Base-by-base conservation (phyloP, 2,113 vertebrate genomes). In the Rhinichthys klamathensis region DNA sequence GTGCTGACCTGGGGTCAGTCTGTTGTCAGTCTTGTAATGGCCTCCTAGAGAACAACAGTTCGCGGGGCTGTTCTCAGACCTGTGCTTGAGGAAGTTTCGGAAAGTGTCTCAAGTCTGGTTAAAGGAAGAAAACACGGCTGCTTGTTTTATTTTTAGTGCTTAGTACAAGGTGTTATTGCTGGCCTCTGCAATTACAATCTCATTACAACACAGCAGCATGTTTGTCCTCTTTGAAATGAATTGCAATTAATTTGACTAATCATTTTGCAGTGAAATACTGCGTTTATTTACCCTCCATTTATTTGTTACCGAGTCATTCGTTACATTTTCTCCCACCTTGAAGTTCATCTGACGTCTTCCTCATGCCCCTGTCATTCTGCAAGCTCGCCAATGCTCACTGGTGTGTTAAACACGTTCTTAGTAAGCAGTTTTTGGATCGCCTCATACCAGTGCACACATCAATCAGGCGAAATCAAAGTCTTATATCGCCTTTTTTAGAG, bases 141-240 rank as follows among this genome's bases (percentile, higher is more conserved):
- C 41, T 18, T 80, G 35, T 25, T 81, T 21, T 30, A 18, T 80
- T 80, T 65, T 51, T 76, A 32, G 27, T 32, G 27, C 63, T 81
- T 41, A 9, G 41, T 30, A 51, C 10, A 69, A 49, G 38, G 78
- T 30, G n/a, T 63, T 63, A 44, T 27, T 80, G 58, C 38, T 80
- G 77, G 38, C 25, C 35, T 80, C 25, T 46, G 78, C 41, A 65
- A 80, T 80, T 65, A 65, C 25, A 81, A 30, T 69, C 41, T 67
- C 78, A 73, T 67, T 69, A 82, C 30, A 82, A 82, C 9, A 18
- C 15, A 16, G 41, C 80, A 79, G 84, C 86, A 86, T 88, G 69
- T 72, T 65, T 90, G 86, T 65, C 82, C 90, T 87, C 90, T 89
- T 79, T 46, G n/a, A 65, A 78, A 82, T 79, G 85, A 32, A 6